Percentiles rank a stretch among this genome's conserved stretches.
Evolutionary conservation across 2,888 invertebrate species (phyloP).

Genomic region (Abscondita cerata): DNA sequence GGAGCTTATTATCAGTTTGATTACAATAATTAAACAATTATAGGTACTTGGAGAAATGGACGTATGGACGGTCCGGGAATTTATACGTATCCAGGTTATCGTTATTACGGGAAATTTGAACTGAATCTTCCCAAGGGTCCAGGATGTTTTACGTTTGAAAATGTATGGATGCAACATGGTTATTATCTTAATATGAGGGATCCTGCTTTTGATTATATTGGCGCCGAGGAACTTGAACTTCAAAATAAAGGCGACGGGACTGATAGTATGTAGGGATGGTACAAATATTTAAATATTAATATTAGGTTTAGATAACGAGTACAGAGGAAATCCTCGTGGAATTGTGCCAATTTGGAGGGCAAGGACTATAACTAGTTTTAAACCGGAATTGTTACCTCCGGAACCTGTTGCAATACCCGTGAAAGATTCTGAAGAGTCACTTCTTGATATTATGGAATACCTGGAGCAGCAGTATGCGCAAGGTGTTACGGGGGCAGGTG

Average conservation of each 20-base stretch:
- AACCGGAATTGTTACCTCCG: slow-evolving; percentile 73
- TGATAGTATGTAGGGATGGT: slow-evolving; percentile 44
- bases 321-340: slow-evolving; percentile 50
- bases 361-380: slow-evolving; percentile 70
- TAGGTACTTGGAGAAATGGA: slow-evolving; percentile 80
- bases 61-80: slow-evolving; percentile 78
- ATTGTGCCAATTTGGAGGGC: slow-evolving; percentile 71
- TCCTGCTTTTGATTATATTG: slow-evolving; percentile 63
- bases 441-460: slow-evolving; percentile 59
- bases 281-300: slow-evolving; percentile 14
- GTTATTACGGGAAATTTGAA: slow-evolving; percentile 77
- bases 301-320: slow-evolving; percentile 39
- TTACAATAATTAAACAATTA: not conserved
- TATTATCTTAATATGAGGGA: slow-evolving; percentile 69
- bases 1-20: no score
- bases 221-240: slow-evolving; percentile 60
- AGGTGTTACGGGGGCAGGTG: slow-evolving; percentile 51
- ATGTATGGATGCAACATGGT: slow-evolving; percentile 79
- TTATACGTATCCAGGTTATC: slow-evolving; percentile 68
- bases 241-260: no score
- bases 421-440: slow-evolving; percentile 68
- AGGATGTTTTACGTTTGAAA: slow-evolving; percentile 79
- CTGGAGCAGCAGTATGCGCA: slow-evolving; percentile 61
- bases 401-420: slow-evolving; percentile 72
- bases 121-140: slow-evolving; percentile 73